Conservation (phyloP, 2,113 vertebrate genomes). For the Sturnus vulgaris region DNA sequence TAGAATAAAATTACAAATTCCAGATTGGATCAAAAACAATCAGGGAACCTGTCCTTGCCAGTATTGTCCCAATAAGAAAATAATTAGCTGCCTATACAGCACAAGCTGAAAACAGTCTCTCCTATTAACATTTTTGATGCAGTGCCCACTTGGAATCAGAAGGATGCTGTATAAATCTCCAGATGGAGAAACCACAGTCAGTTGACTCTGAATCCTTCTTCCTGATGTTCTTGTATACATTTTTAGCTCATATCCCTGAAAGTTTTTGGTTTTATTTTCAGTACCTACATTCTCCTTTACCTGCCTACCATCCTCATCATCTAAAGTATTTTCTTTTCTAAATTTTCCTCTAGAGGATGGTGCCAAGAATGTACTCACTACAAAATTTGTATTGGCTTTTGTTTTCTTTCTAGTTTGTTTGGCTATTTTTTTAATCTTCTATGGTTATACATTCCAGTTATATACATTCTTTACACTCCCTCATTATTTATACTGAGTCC, state of each 20-base stretch:
- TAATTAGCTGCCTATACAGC: neutral
- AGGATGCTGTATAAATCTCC: slow-evolving; percentile 10
- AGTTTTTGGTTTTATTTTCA: slow-evolving; percentile 2
- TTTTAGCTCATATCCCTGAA: slow-evolving; percentile 7
- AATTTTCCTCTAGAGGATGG: neutral
- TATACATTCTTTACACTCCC: neutral
- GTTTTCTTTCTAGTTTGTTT: neutral
- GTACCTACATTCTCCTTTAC: neutral
- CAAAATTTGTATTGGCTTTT: neutral
- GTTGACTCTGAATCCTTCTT: slow-evolving; percentile 9
- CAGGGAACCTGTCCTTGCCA: neutral
- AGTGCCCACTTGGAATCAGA: neutral
- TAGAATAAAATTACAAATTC: neutral
- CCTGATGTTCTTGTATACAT: neutral
- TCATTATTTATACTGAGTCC: slow-evolving; percentile 6
- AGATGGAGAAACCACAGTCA: neutral
- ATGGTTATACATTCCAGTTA: neutral
- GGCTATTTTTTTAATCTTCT: neutral
- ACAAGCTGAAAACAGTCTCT: neutral
- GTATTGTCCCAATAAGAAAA: neutral
- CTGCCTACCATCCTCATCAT: neutral
- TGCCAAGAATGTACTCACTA: neutral
- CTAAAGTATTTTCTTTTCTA: neutral
- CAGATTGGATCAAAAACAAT: neutral
- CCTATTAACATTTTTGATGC: slow-evolving; percentile 35